phyloP scores from a whole-genome alignment of 2,113 vertebrate genomes.

The Danionella cerebrum region DNA sequence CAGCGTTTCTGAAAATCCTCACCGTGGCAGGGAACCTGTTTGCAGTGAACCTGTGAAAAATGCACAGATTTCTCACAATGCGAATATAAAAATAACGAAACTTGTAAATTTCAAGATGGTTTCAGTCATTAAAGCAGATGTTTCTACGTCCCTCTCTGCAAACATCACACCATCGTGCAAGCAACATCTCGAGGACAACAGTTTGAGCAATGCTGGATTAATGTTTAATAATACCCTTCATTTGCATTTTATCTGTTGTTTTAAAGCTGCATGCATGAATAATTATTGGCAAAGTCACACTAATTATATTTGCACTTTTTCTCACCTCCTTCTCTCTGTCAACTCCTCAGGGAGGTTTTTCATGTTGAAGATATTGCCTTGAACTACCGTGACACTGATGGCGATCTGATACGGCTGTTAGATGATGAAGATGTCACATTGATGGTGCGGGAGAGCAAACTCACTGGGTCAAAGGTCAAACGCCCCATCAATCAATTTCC shows the following conservation, averaged over 20 bases:
- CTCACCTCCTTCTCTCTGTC: not conserved
- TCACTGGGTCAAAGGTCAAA: conserved; percentile 45
- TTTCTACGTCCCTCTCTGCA: not conserved
- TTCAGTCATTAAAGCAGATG: not conserved
- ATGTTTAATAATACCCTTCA: not conserved
- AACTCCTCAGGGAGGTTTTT: conserved; percentile 71
- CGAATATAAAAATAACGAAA: not conserved
- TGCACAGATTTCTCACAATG: no score
- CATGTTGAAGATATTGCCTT: conserved; percentile 69
- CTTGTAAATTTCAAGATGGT: no score
- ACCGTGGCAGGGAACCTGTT: no score
- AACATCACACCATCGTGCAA: not conserved
- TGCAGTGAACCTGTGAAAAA: no score
- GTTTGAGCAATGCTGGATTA: not conserved
- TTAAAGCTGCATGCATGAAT: not conserved
- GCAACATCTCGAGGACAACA: not conserved
- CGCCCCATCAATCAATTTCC: conserved; percentile 73
- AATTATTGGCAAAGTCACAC: not conserved
- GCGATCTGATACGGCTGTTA: conserved; percentile 80
- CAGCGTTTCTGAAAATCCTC: no score
- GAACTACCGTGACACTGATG: conserved; percentile 80
- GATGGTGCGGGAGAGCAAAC: conserved; percentile 70
- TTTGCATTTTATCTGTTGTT: not conserved
- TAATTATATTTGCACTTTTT: not conserved
- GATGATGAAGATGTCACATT: conserved; percentile 78